phyloP scores from a whole-genome alignment of 23 tunicate genomes.

The Diplosoma virens region DNA sequence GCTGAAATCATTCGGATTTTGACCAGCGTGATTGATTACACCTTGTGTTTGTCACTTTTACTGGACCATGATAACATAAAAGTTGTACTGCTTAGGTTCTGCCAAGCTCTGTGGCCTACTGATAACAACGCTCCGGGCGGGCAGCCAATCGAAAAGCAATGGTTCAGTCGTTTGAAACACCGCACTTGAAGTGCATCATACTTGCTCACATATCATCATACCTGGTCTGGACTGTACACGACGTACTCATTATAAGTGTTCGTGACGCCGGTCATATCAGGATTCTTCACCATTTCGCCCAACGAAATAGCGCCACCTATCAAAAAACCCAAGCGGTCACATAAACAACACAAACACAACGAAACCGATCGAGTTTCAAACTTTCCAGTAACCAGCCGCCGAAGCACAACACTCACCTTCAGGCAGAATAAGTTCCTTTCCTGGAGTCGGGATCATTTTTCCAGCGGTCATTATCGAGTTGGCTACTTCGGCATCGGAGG shows the following conservation, averaged over 20 bases:
- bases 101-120: too few species aligned
- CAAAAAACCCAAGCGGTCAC: background rate
- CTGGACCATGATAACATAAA: too few species aligned
- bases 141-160: too few species aligned
- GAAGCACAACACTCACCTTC: slow-evolving; percentile 54
- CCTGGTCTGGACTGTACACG: slow-evolving; percentile 88
- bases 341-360: background rate
- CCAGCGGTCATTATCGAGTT: slow-evolving; percentile 83
- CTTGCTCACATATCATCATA: background rate
- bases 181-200: too few species aligned
- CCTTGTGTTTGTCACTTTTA: too few species aligned
- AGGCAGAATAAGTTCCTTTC: slow-evolving; percentile 68
- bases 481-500: slow-evolving; percentile 58
- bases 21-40: too few species aligned
- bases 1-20: too few species aligned
- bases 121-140: too few species aligned
- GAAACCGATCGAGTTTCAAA: background rate
- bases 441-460: slow-evolving; percentile 70
- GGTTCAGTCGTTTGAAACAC: too few species aligned
- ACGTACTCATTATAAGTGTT: slow-evolving; percentile 77
- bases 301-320: slow-evolving; percentile 84
- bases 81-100: too few species aligned
- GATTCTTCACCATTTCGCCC: slow-evolving; percentile 69
- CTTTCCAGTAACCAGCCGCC: background rate
- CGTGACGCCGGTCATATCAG: slow-evolving; percentile 54